phyloP scores from a whole-genome alignment of 2,113 vertebrate genomes.

The Jaculus jaculus region DNA sequence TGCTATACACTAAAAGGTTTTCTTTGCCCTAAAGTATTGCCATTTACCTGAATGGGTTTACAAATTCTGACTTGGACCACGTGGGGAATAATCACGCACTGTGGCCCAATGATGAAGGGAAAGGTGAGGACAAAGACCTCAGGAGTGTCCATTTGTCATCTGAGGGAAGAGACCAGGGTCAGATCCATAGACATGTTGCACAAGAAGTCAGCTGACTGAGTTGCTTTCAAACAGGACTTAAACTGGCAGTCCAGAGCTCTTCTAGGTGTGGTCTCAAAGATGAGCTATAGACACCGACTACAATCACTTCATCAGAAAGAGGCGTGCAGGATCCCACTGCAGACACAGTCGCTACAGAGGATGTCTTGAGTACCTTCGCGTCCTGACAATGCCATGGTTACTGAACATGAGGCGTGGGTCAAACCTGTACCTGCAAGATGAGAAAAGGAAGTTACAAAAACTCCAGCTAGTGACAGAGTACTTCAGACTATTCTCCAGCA shows the following conservation, averaged over 20 bases:
- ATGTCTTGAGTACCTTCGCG: slow-evolving; percentile 82
- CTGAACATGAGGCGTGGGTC: slow-evolving; percentile 89
- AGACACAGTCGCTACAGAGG: slow-evolving; percentile 65
- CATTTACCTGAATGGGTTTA: slow-evolving; percentile 58
- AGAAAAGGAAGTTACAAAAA: background rate
- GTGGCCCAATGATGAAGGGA: slow-evolving; percentile 29
- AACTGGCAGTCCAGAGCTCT: slow-evolving; percentile 74
- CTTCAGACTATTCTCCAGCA: background rate
- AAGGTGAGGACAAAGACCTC: slow-evolving; percentile 8
- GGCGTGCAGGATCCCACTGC: slow-evolving; percentile 50
- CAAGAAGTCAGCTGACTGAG: slow-evolving; percentile 79
- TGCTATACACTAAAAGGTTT: slow-evolving; percentile 1
- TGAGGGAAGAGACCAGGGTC: slow-evolving; percentile 7
- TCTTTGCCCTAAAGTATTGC: slow-evolving; percentile 10
- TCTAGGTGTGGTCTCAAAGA: slow-evolving; percentile 71
- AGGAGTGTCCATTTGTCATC: background rate
- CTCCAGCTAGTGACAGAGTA: background rate
- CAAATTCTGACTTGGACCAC: slow-evolving; percentile 59
- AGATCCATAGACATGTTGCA: slow-evolving; percentile 83
- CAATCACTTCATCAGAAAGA: slow-evolving; percentile 76
- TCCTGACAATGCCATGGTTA: slow-evolving; percentile 70
- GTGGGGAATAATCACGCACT: background rate
- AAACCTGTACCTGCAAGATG: slow-evolving; percentile 83
- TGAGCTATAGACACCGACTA: slow-evolving; percentile 78
- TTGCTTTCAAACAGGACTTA: slow-evolving; percentile 69